A percentile compares a stretch with the other conserved stretches of the same genome.
Evolutionary conservation across 2,113 vertebrate species (phyloP).

Genomic region (Paraplagusia blochii): DNA sequence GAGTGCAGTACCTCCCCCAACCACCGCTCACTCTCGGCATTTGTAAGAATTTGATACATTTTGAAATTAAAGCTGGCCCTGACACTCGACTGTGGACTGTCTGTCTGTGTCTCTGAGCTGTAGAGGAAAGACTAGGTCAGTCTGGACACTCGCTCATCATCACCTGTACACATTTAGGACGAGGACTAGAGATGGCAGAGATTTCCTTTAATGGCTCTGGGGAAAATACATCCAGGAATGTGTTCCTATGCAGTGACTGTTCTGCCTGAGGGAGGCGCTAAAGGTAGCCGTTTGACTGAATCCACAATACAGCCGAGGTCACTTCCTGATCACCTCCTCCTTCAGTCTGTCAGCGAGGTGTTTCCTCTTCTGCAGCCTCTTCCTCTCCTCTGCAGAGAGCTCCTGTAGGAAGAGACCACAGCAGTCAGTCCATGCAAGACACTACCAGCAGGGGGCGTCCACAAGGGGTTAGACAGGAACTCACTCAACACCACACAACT

Average conservation of each 20-base stretch:
- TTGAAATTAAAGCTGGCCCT: conserved; percentile 98
- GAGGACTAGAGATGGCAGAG: conserved; percentile 8
- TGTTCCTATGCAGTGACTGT: conserved; percentile 1
- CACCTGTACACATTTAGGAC: neutral
- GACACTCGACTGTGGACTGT: conserved; percentile 80
- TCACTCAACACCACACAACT: too few relatives aligned
- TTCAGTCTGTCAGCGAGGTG: conserved; percentile 94
- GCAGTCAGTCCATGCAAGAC: neutral
- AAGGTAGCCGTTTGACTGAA: too few relatives aligned
- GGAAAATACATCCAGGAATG: neutral
- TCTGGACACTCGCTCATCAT: neutral
- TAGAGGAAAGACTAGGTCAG: conserved; percentile 13
- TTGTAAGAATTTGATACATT: conserved; percentile 92
- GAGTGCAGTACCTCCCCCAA: conserved; percentile 88
- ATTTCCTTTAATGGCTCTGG: conserved; percentile 1
- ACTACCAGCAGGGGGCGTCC: too few relatives aligned
- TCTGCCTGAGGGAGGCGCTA: conserved; percentile 4
- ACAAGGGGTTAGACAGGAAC: too few relatives aligned
- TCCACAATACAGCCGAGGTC: too few relatives aligned
- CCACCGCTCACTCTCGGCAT: conserved; percentile 95
- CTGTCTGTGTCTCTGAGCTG: conserved; percentile 42
- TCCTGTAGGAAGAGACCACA: conserved; percentile 64
- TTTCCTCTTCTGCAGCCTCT: conserved; percentile 89
- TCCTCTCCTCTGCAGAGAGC: conserved; percentile 88
- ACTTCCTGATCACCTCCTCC: conserved; percentile 97